phyloP scores from a whole-genome alignment of 2,797 vertebrate genomes.

The Poeciliopsis presidionis region DNA sequence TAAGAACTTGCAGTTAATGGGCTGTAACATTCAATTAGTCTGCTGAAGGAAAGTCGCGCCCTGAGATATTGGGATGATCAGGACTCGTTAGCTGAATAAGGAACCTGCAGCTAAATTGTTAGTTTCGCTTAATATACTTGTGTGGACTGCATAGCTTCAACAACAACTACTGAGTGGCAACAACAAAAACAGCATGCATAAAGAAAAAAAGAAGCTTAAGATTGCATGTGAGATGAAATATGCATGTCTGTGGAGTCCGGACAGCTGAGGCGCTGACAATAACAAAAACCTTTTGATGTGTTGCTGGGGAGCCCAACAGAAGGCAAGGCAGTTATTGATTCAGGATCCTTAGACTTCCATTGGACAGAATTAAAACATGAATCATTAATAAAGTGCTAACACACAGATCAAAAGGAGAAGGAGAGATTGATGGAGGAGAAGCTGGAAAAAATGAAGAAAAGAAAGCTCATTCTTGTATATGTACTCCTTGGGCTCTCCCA shows the following conservation, averaged over 20 bases:
- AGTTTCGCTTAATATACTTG: background rate
- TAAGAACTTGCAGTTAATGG: conserved; percentile 14
- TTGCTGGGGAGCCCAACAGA: conserved; percentile 36
- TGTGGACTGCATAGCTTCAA: background rate
- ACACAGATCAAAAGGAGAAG: conserved; percentile 23
- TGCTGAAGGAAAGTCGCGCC: background rate
- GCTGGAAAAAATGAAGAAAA: conserved; percentile 12
- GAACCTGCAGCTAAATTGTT: background rate
- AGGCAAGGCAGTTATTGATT: conserved; percentile 63
- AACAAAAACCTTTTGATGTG: conserved; percentile 29
- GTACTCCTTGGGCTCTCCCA: conserved; percentile 19
- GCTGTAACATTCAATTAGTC: conserved; percentile 17
- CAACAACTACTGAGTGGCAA: conserved; percentile 6
- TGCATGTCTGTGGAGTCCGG: conserved; percentile 14
- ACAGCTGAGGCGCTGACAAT: conserved; percentile 23
- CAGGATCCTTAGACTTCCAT: conserved; percentile 49
- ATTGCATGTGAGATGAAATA: conserved; percentile 15
- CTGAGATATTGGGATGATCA: conserved; percentile 12
- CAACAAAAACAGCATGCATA: background rate
- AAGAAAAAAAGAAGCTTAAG: conserved; percentile 3
- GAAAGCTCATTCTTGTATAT: background rate
- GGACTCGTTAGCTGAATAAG: background rate
- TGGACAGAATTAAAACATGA: conserved; percentile 65
- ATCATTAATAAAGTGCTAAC: conserved; percentile 61
- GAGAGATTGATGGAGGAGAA: conserved; percentile 27